Evolutionary conservation across 1,140 invertebrate species (phyloP), one percentile per base, ranked within the genome.

Genomic region (Aphelenchoides fujianensis): DNA sequence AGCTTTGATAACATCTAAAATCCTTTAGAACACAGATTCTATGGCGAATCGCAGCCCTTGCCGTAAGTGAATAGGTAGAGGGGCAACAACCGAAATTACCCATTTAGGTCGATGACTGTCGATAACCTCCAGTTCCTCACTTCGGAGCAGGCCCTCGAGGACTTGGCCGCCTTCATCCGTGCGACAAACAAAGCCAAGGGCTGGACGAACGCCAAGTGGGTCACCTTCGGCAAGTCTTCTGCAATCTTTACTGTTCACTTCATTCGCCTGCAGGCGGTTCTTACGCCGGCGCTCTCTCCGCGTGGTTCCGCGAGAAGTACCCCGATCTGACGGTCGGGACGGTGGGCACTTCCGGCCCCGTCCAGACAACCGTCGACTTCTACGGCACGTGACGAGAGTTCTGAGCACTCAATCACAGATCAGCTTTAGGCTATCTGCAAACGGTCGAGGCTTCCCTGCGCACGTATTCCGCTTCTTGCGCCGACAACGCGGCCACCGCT

Each of bases 301-400:
- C 93, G 3, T 96, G 93, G 93, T 87, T 92, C 63, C 86, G 94
- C 63, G 83, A 90, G 5, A 96, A 95, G 85, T 96, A 94, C 86
- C 92, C 94, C 1, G 90, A 95, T 86, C 86, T 95, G 2, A 89
- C 94, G 0, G 86, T 92, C 84, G 90, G 84, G 1, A 89, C 93
- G 37, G 89, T 96, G 2, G 93, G 92, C n/a, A 88, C 91, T 0
- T 94, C 92, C 87, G 93, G 91, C 2, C 93, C 93, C 3, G 85
- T 97, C 16, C 79, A 91, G 52, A 92, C 93, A 16, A 85, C 91
- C 85, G 86, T 91, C 5, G 90, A 96, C 86, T 97, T 96, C 80
- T 76, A 75, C 41, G 81, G 81, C 72, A 68, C 16, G 2, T 30
- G 0, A 7, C n/a, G 28, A 54, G 37, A 31, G 32, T 53, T 53